These are phyloP conservation scores for Lophius americanus DNA, from an alignment of 2,797 vertebrate species.

Conservation along the genomic window DNA sequence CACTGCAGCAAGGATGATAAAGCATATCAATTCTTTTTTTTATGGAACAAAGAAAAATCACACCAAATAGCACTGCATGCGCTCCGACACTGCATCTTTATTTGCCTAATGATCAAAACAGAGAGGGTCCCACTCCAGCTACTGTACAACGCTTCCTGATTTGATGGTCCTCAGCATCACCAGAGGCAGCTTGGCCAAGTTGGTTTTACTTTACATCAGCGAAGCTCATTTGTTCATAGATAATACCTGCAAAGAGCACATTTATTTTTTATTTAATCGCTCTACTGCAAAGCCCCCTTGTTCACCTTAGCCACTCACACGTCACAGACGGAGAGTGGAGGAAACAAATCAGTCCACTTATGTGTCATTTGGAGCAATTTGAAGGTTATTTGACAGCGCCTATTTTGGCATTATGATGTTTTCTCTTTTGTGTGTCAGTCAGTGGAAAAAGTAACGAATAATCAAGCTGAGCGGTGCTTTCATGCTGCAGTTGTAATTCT, in stretches of 20 bases:
- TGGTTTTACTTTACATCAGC: constrained; percentile 51
- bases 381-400: constrained; percentile 39
- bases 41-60: constrained; percentile 43
- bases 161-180: constrained; percentile 62
- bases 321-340: constrained; percentile 21
- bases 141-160: constrained; percentile 75
- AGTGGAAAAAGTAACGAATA: constrained; percentile 11
- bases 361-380: constrained; percentile 35
- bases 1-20: constrained; percentile 19
- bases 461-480: constrained; percentile 5
- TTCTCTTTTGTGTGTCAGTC: constrained; percentile 14
- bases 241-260: constrained; percentile 46
- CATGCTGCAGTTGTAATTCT: constrained; percentile 19
- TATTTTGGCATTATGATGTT: constrained; percentile 27
- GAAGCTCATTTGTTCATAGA: constrained; percentile 51
- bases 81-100: constrained; percentile 40
- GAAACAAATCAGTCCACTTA: constrained; percentile 44
- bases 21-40: constrained; percentile 5
- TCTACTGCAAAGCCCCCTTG: constrained; percentile 5
- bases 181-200: constrained; percentile 26
- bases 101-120: constrained; percentile 68
- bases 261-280: constrained; percentile 39
- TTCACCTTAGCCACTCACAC: constrained; percentile 18
- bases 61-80: constrained; percentile 27
- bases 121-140: constrained; percentile 65